A percentile compares a stretch with the other conserved stretches of the same genome.
Evolutionary conservation across 2,113 vertebrate species (phyloP).

Genomic region (Lipotes vexillifer): DNA sequence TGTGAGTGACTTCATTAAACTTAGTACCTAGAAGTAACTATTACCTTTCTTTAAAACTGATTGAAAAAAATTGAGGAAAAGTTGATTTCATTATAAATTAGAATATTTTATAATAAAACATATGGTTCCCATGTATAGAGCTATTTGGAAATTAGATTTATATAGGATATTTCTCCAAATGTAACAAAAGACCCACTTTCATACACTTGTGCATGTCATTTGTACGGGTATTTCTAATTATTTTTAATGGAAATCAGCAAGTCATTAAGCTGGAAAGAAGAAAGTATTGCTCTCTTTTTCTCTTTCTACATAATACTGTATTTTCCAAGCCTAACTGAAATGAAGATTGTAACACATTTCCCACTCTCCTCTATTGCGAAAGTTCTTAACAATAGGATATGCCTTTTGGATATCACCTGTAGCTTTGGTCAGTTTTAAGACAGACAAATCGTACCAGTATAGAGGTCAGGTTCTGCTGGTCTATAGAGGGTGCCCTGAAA

Average conservation of each 20-base stretch:
- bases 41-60: not conserved
- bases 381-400: not conserved
- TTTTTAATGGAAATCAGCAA: not conserved
- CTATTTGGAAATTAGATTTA: not conserved
- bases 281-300: conserved; percentile 8
- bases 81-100: not conserved
- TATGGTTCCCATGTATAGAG: not conserved
- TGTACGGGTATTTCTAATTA: conserved; percentile 1
- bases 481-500: not conserved
- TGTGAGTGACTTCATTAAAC: not conserved
- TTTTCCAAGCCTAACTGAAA: not conserved
- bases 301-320: not conserved
- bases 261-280: not conserved
- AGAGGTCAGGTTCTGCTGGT: not conserved
- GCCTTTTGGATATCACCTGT: not conserved
- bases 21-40: not conserved
- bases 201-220: not conserved
- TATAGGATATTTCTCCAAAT: not conserved
- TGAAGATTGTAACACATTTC: not conserved
- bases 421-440: not conserved
- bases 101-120: not conserved
- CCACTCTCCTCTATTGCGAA: not conserved
- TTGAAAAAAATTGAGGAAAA: not conserved
- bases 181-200: not conserved
- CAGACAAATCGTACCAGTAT: not conserved